Evolutionary conservation across 1,140 invertebrate genomes (phyloP), one percentile per base, ranked within the genome.

Genomic region (Drosophila serrata): DNA sequence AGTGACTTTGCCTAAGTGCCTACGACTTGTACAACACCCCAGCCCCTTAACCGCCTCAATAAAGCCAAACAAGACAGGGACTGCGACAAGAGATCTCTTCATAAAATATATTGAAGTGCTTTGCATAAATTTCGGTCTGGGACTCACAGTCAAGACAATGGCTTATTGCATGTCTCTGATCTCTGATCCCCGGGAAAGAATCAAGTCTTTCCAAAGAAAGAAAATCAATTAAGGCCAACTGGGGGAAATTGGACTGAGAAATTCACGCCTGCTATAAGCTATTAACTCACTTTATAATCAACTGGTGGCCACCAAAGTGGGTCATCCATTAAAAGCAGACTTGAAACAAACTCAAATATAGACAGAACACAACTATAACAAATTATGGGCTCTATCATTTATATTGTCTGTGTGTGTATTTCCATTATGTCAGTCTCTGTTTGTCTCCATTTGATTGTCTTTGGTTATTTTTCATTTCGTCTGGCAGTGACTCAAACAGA

Each of bases 61-160:
- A 49, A 48, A 55, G 12, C 64, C 45, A 49, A 65, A 65, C 51
- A 56, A 75, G 67, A 53, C 59, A 48, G n/a, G 59, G 64, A 15
- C 19, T 69, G 58, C 75, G 57, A 56, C 75, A 73, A 45, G 55
- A 72, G 67, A 81, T 81, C 77, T 76, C 72, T 73, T 76, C 77
- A 85, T 84, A 68, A 68, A 81, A 86, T 74, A 86, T 86, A 86
- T 81, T 85, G 58, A 84, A 74, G 67, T 69, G 78, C 51, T 65
- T 49, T 68, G 67, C 81, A 86, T 78, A 75, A 81, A 81, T 74
- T 85, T 70, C 9, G 46, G 45, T 40, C 24, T 56, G 46, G 6
- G 58, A 39, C 31, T 56, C 37, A 51, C 4, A 24, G 17, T n/a
- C 22, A 63, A 63, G 39, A 58, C 75, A 78, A 53, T 73, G 67